Percentiles rank a stretch among this genome's conserved stretches.
Conservation (phyloP, 2,797 vertebrate species). For the Sebastiscus albofasciatus region DNA sequence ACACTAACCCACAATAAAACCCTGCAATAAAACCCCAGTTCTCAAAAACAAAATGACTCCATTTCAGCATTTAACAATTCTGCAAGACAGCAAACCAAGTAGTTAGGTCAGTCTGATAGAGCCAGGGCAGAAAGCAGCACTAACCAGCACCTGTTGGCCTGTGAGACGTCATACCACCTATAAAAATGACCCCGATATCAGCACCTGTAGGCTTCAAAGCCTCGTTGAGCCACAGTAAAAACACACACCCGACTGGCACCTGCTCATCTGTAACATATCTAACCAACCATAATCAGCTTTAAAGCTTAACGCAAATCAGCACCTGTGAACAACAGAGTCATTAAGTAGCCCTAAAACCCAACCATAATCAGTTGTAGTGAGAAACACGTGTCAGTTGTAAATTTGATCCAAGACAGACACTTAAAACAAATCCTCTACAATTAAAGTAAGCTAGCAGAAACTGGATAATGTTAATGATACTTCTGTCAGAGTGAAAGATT, state of each 20-base stretch:
- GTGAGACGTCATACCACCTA: constrained; percentile 30
- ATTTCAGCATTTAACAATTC: constrained; percentile 16
- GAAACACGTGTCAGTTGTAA: constrained; percentile 15
- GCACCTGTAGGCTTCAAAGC: constrained; percentile 64
- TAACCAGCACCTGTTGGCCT: constrained; percentile 52
- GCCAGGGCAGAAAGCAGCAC: neutral
- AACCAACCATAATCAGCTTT: constrained; percentile 54
- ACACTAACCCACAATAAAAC: constrained; percentile 43
- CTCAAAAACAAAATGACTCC: constrained; percentile 21
- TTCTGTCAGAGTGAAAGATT: neutral
- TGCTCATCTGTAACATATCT: constrained; percentile 56
- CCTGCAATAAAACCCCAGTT: neutral
- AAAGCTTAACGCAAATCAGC: constrained; percentile 52
- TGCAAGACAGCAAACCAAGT: constrained; percentile 7
- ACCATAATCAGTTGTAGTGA: neutral
- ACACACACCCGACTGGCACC: constrained; percentile 44
- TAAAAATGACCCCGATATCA: constrained; percentile 42
- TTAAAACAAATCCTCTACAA: constrained; percentile 6
- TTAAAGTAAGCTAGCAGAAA: constrained; percentile 16
- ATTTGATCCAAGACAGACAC: constrained; percentile 19
- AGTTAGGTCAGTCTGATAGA: constrained; percentile 16
- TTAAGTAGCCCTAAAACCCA: constrained; percentile 7
- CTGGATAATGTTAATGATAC: neutral
- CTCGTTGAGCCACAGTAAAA: constrained; percentile 27
- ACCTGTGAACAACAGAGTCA: constrained; percentile 42